These are phyloP conservation scores for Polietes domitor DNA, from an alignment of 2,888 invertebrate species.

Conservation along the genomic window DNA sequence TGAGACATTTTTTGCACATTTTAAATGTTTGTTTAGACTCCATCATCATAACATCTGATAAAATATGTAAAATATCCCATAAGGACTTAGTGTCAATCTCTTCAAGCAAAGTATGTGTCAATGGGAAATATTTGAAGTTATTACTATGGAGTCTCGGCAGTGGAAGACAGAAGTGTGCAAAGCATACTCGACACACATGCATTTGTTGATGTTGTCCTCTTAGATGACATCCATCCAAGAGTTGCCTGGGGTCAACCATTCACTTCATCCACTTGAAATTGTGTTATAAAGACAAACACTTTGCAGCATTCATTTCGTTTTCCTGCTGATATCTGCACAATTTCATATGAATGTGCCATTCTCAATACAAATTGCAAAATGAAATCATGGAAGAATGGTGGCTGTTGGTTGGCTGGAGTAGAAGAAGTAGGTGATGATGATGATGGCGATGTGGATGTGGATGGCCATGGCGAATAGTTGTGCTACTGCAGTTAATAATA, in stretches of 20 bases:
- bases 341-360: conserved; percentile 15
- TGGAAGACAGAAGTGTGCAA: not conserved
- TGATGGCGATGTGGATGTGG: not conserved
- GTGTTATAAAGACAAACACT: not conserved
- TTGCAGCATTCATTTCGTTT: not conserved
- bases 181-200: not conserved
- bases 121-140: not conserved
- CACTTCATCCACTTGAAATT: not conserved
- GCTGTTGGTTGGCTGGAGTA: not conserved
- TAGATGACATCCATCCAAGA: not conserved
- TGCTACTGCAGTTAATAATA: not conserved
- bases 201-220: too few relatives aligned
- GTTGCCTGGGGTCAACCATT: not conserved
- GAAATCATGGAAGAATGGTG: not conserved
- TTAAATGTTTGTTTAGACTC: too few relatives aligned
- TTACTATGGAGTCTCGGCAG: not conserved
- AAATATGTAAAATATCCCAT: not conserved
- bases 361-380: conserved; percentile 7
- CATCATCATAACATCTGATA: not conserved
- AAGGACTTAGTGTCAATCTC: not conserved
- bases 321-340: conserved; percentile 31
- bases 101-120: not conserved
- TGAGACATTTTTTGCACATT: too few relatives aligned
- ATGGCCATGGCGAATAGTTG: too few relatives aligned
- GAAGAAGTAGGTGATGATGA: not conserved